phyloP scores from a whole-genome alignment of 1,140 invertebrate species.

The Mamestra configurata region DNA sequence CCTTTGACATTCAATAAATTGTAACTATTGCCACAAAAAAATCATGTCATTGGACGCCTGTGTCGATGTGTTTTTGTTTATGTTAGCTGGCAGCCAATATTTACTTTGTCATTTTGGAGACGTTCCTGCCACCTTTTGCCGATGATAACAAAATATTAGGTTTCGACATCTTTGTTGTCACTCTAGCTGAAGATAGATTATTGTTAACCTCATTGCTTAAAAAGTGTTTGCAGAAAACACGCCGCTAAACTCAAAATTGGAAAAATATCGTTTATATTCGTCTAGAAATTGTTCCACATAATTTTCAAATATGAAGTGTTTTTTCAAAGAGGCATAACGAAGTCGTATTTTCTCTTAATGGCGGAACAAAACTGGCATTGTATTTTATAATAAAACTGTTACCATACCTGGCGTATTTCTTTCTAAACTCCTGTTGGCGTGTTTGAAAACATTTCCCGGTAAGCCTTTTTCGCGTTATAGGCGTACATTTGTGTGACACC shows the following conservation, averaged over 20 bases:
- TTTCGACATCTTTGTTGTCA: conserved; percentile 5
- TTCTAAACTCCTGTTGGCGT: conserved; percentile 16
- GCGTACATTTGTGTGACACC: conserved; percentile 17
- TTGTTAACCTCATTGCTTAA: neutral
- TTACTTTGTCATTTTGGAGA: conserved; percentile 13
- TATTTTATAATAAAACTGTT: neutral
- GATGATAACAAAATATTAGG: neutral
- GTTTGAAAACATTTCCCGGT: conserved; percentile 15
- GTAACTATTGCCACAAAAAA: conserved; percentile 19
- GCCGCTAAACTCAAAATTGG: no score
- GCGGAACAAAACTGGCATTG: neutral
- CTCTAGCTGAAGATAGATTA: neutral
- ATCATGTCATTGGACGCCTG: neutral
- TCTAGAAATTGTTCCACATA: neutral
- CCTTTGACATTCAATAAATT: conserved; percentile 52
- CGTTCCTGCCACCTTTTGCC: neutral
- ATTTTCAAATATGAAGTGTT: neutral
- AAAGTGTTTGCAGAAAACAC: neutral
- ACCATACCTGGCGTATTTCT: neutral
- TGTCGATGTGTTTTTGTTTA: conserved; percentile 21
- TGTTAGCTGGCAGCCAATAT: neutral
- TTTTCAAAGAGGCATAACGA: neutral
- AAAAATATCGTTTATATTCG: no score
- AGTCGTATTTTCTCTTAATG: neutral
- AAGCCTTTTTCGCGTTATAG: conserved; percentile 19